phyloP scores from a whole-genome alignment of 2,797 vertebrate genomes.

The Buceros bicornis region DNA sequence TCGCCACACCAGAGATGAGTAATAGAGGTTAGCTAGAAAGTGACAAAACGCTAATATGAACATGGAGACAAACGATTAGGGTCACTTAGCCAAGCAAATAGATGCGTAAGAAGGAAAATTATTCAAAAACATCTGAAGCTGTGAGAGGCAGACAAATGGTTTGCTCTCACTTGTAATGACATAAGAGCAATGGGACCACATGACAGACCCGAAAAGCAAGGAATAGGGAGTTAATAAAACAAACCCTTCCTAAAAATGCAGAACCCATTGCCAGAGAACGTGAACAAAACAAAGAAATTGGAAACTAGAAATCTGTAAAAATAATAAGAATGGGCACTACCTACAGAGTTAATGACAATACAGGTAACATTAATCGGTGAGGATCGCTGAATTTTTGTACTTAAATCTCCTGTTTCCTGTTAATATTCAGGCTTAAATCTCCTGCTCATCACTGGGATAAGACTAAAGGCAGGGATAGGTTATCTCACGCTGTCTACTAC shows the following conservation, averaged over 20 bases:
- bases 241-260: neutral
- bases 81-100: neutral
- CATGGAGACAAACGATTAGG: neutral
- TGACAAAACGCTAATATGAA: neutral
- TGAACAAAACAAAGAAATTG: neutral
- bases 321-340: neutral
- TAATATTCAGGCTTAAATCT: neutral
- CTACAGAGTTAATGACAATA: neutral
- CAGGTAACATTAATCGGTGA: neutral
- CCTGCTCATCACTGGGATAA: neutral
- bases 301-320: neutral
- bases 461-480: neutral
- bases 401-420: neutral
- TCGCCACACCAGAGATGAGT: neutral
- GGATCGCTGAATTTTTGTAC: neutral
- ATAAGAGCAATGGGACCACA: neutral
- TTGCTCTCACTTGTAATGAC: neutral
- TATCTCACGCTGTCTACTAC: neutral
- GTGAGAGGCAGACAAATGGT: neutral
- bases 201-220: neutral
- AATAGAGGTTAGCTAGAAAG: neutral
- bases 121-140: neutral
- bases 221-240: neutral
- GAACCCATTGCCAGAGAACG: neutral
- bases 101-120: neutral